Evolutionary conservation across 2,113 vertebrate genomes (phyloP).

Genomic region (Meles meles): DNA sequence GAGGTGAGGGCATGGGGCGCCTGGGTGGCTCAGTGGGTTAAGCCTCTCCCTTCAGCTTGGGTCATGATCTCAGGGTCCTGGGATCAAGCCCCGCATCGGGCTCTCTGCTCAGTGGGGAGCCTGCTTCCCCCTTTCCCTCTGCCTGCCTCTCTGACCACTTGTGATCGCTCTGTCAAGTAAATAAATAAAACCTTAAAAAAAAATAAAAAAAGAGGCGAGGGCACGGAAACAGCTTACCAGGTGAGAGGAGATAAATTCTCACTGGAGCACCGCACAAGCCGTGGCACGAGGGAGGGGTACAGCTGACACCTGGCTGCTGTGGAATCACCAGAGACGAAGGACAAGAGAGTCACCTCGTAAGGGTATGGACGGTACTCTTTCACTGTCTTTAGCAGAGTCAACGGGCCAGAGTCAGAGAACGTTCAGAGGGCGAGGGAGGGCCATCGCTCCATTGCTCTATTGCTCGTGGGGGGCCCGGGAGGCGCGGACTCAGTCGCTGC

Average conservation of each 20-base stretch:
- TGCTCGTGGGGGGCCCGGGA: fast-evolving
- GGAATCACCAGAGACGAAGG: fast-evolving
- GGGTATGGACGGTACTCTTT: fast-evolving
- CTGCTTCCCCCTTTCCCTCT: too few relatives aligned
- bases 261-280: fast-evolving
- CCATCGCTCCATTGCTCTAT: fast-evolving
- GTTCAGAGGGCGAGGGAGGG: fast-evolving
- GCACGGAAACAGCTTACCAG: too few relatives aligned
- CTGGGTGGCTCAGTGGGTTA: too few relatives aligned
- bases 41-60: too few relatives aligned
- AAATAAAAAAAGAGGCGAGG: too few relatives aligned
- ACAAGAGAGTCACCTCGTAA: not conserved
- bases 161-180: too few relatives aligned
- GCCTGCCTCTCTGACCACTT: too few relatives aligned
- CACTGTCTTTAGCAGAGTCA: fast-evolving
- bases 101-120: too few relatives aligned
- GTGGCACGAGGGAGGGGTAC: fast-evolving
- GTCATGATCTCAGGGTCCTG: too few relatives aligned
- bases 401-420: not conserved
- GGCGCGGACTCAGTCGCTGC: fast-evolving
- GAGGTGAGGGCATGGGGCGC: not conserved
- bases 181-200: too few relatives aligned
- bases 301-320: fast-evolving
- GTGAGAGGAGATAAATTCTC: too few relatives aligned
- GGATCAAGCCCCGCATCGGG: too few relatives aligned